phyloP scores from a whole-genome alignment of 64 coral and sea anemone species.

The Actinia tenebrosa region DNA sequence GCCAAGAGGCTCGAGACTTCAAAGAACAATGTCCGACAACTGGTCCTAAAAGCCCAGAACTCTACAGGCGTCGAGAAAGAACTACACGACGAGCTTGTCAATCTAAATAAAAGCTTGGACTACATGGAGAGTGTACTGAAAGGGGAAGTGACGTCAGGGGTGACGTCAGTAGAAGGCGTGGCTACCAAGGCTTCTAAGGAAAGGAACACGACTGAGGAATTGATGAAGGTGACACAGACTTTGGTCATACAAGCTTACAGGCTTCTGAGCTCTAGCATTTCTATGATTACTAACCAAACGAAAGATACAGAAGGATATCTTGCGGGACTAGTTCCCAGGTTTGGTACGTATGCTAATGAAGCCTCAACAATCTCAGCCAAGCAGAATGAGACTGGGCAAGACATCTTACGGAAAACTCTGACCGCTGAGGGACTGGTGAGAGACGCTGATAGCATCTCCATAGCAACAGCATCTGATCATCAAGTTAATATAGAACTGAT shows the following conservation, averaged over 20 bases:
- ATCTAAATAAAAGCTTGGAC: conserved; percentile 72
- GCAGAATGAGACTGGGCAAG: conserved; percentile 47
- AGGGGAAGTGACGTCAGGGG: conserved; percentile 45
- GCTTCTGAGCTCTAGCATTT: conserved; percentile 50
- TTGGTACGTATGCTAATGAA: conserved; percentile 36
- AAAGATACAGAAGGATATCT: conserved; percentile 28
- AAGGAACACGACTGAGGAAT: conserved; percentile 32
- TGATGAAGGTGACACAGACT: conserved; percentile 37
- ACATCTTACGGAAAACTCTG: conserved; percentile 30
- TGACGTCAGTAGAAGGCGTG: conserved; percentile 29
- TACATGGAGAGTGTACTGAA: conserved; percentile 52
- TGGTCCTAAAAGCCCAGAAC: conserved; percentile 51
- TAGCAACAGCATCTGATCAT: background rate
- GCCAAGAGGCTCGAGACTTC: conserved; percentile 44
- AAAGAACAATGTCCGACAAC: background rate
- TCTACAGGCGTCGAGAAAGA: conserved; percentile 58
- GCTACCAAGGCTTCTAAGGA: background rate
- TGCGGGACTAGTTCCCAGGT: conserved; percentile 36
- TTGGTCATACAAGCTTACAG: conserved; percentile 26
- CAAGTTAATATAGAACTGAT: conserved; percentile 21
- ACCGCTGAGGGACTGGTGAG: conserved; percentile 5
- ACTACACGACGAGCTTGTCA: conserved; percentile 49
- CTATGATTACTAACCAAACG: conserved; percentile 28
- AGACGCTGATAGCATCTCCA: conserved; percentile 12
- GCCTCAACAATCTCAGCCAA: conserved; percentile 21